phyloP scores from a whole-genome alignment of 2,797 vertebrate genomes.

The Chrosomus eos region DNA sequence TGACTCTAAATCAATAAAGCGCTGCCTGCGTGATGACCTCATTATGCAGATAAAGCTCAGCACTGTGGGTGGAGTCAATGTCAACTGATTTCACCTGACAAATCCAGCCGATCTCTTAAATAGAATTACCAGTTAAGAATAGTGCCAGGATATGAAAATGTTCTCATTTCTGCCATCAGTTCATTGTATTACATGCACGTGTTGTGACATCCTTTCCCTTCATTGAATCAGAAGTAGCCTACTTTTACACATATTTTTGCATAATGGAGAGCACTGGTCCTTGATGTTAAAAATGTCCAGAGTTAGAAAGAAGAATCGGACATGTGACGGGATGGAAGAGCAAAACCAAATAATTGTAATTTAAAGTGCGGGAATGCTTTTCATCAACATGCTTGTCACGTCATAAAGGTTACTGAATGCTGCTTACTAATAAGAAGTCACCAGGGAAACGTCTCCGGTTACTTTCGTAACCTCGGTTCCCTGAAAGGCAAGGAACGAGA shows the following conservation, averaged over 20 bases:
- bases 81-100: slow-evolving; percentile 28
- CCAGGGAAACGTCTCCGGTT: no score
- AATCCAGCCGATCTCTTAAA: slow-evolving; percentile 22
- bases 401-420: slow-evolving; percentile 14
- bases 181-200: neutral
- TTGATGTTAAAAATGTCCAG: neutral
- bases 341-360: neutral
- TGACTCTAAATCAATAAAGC: slow-evolving; percentile 36
- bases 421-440: neutral
- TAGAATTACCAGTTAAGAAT: slow-evolving; percentile 24
- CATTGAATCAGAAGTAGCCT: slow-evolving; percentile 9
- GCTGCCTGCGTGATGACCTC: neutral
- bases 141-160: neutral
- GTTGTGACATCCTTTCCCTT: neutral
- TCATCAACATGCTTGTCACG: neutral
- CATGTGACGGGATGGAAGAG: neutral
- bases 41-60: slow-evolving; percentile 23
- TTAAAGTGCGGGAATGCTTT: slow-evolving; percentile 20
- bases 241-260: neutral
- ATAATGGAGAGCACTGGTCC: neutral
- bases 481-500: no score
- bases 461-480: no score
- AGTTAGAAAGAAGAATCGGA: neutral
- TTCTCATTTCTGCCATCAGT: slow-evolving; percentile 11
- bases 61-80: slow-evolving; percentile 8